Evolutionary conservation across 2,797 vertebrate species (phyloP), one percentile per base, ranked within the genome.

Genomic region (Acanthurus leucopareius): DNA sequence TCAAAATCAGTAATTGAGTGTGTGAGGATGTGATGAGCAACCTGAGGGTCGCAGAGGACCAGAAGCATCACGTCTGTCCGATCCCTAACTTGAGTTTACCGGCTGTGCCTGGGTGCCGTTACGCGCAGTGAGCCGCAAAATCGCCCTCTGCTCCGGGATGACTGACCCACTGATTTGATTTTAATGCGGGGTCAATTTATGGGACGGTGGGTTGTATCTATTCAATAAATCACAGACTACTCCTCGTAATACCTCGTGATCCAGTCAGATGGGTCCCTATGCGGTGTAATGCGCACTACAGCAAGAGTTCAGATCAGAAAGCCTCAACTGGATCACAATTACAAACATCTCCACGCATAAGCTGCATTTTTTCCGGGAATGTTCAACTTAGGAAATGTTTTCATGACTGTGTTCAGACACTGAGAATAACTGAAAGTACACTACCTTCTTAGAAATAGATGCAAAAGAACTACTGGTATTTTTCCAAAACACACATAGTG

Each of bases 121-220:
- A 13, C 28, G 59, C 65, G 77, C 78, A 79, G 38, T 38, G 81
- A 69, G 58, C 64, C 79, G 60, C 56, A 20, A 64, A 57, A 63
- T 79, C 67, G 7, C 76, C 15, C 63, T 63, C 49, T 67, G 67
- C 58, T 2, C 32, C 35, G 32, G 69, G 7, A 57, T 58, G 77
- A 73, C 69, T 51, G 35, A 44, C 53, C 14, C 70, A 25, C 70
- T 69, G 20, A 77, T 80, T 47, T 17, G 28, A 53, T 56, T 72
- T 72, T 60, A 73, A 78, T 56, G 25, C 0, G 40, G 32, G 51
- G 35, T 54, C 53, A 56, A 17, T 22, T 15, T 59, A 17, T 17
- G 15, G 61, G 20, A 38, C 32, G 25, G 10, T 2, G 28, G 42
- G 5, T 44, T 56, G 25, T 2, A 44, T 38, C 16, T 14, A 2